Evolutionary conservation across 2,113 vertebrate species (phyloP), one percentile per base, ranked within the genome.

Genomic region (Carassius auratus): DNA sequence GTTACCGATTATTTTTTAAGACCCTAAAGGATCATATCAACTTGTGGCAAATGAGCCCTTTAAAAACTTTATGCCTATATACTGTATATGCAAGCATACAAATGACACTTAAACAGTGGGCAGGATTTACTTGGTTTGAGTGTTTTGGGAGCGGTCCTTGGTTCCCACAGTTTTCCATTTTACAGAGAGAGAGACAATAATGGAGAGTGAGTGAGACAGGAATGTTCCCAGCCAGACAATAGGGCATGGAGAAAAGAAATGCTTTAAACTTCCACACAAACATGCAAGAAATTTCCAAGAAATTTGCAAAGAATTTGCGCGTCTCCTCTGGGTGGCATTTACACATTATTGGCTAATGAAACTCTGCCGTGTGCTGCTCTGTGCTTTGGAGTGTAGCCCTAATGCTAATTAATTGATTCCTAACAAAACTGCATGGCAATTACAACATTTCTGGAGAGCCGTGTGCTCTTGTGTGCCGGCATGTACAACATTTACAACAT

Each of bases 391-490:
- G 90, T 87, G 85, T 79, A 91, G 91, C 86, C 88, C 89, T 92
- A 90, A 93, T 90, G 89, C 90, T 93, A 95, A 95, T 95, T 95
- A 94, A 95, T 94, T 94, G 92, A 93, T 92, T 94, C 92, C 91
- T 91, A 89, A 90, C 85, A 89, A 73, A 86, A 88, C 90, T 92
- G 87, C 89, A 82, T 90, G 86, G 92, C 92, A 95, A 94, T 95
- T 94, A 95, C 89, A 89, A 84, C 89, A 90, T 90, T 94, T 92
- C 92, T 93, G 91, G 81, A 92, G 90, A 92, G 92, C 88, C 36
- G 26, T 90, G 81, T 91, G 91, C 89, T 50, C 82, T 64, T 84
- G 88, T 82, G 42, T 91, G 92, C 91, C 90, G 91, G 90, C 87
- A 89, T 91, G 87, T 89, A 86, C 88, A 92, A 89, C 90, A 90